Evolutionary conservation across 2,113 vertebrate species (phyloP), one percentile per base, ranked within the genome.

Genomic region (Esox niger): DNA sequence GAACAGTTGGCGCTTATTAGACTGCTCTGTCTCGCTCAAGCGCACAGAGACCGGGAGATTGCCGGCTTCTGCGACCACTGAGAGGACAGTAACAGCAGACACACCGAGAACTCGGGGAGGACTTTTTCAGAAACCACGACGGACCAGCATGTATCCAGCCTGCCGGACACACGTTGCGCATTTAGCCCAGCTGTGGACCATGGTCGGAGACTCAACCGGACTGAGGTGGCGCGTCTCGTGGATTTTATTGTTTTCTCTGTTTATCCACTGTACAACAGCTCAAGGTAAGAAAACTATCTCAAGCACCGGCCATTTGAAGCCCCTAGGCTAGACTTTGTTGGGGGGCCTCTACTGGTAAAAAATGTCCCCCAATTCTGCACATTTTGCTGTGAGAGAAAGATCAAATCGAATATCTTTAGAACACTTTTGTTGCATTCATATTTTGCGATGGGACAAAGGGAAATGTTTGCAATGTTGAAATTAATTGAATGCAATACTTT

Each of bases 251-350:
- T 76, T 89, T 69, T 78, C 81, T 75, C 66, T 85, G 76, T 61
- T 87, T 55, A 70, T 82, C 62, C 82, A 82, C 76, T 81, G 68
- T 78, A 62, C 87, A 5, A 68, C 54, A 64, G 86, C 89, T 75
- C 90, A 92, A 90, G 90, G 90, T 92, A 89, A 85, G 83, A 62
- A n/a, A n/a, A n/a, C n/a, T n/a, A n/a, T n/a, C n/a, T n/a, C n/a
- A n/a, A n/a, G n/a, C n/a, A n/a, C n/a, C n/a, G n/a, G n/a, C n/a
- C n/a, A n/a, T n/a, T n/a, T n/a, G n/a, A n/a, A n/a, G n/a, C n/a
- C n/a, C n/a, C n/a, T n/a, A n/a, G n/a, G n/a, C n/a, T n/a, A n/a
- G n/a, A n/a, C n/a, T n/a, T n/a, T n/a, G n/a, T n/a, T n/a, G n/a
- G n/a, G n/a, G n/a, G n/a, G n/a, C n/a, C n/a, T n/a, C n/a, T n/a